Conservation (phyloP, 2,797 vertebrate species). For the Gymnocypris eckloni region DNA sequence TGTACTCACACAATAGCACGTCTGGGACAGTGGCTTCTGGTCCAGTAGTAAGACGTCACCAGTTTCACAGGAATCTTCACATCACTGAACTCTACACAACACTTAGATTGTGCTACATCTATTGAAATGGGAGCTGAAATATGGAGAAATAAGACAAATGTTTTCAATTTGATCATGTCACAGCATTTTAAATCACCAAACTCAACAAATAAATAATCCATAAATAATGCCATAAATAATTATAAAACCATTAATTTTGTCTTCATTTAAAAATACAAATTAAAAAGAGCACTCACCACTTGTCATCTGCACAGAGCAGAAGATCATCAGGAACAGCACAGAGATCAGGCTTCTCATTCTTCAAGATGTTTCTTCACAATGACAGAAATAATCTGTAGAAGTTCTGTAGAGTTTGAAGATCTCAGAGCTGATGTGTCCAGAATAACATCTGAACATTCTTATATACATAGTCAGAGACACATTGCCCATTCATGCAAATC, state of each 20-base stretch:
- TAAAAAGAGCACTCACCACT: constrained; percentile 6
- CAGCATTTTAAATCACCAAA: too few species aligned
- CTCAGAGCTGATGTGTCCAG: constrained; percentile 8
- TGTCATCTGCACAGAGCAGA: constrained; percentile 37
- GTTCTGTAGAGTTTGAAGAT: neutral
- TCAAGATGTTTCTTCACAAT: constrained; percentile 11
- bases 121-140: too few species aligned
- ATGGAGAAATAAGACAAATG: neutral
- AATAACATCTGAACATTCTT: neutral
- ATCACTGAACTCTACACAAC: neutral
- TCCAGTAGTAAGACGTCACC: neutral
- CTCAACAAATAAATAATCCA: too few species aligned
- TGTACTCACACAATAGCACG: too few species aligned
- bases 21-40: neutral
- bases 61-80: neutral
- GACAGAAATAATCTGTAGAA: neutral
- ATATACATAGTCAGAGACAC: neutral
- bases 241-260: neutral
- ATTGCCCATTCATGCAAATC: neutral
- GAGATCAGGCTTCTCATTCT: constrained; percentile 43
- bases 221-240: too few species aligned
- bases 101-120: too few species aligned
- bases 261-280: neutral
- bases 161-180: neutral
- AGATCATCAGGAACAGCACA: constrained; percentile 46